Conservation (phyloP, 2,113 vertebrate species). For the Holacanthus passer region DNA sequence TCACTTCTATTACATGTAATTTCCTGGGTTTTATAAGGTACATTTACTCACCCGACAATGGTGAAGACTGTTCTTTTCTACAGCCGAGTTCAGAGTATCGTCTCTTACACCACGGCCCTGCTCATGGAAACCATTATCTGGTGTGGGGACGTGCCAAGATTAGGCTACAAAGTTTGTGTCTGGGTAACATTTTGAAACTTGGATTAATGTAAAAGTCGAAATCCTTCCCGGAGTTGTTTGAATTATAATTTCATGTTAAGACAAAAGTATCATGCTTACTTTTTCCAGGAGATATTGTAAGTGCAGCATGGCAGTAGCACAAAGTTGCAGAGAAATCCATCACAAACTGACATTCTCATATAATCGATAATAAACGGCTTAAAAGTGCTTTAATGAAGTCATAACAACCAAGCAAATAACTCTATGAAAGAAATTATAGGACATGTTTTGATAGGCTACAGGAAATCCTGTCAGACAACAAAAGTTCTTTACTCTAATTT, state of each 20-base stretch:
- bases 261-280: slow-evolving; percentile 5
- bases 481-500: slow-evolving; percentile 55
- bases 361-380: slow-evolving; percentile 48
- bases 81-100: slow-evolving; percentile 59
- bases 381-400: slow-evolving; percentile 46
- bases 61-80: slow-evolving; percentile 70
- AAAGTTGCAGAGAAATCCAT: slow-evolving; percentile 3
- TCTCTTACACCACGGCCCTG: slow-evolving; percentile 53
- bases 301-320: background rate
- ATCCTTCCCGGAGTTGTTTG: slow-evolving; percentile 41
- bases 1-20: slow-evolving; percentile 81
- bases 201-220: slow-evolving; percentile 48
- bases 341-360: slow-evolving; percentile 18
- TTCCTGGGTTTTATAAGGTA: slow-evolving; percentile 82
- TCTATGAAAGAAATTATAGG: slow-evolving; percentile 44
- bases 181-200: slow-evolving; percentile 68
- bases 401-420: slow-evolving; percentile 48
- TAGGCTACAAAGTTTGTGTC: slow-evolving; percentile 57
- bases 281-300: slow-evolving; percentile 1
- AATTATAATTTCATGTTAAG: slow-evolving; percentile 40
- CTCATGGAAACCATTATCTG: slow-evolving; percentile 84
- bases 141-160: slow-evolving; percentile 69
- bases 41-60: slow-evolving; percentile 77
- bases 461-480: slow-evolving; percentile 67
- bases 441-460: slow-evolving; percentile 58